Evolutionary conservation across 2,113 vertebrate genomes (phyloP).

Genomic region (Antechinus flavipes): DNA sequence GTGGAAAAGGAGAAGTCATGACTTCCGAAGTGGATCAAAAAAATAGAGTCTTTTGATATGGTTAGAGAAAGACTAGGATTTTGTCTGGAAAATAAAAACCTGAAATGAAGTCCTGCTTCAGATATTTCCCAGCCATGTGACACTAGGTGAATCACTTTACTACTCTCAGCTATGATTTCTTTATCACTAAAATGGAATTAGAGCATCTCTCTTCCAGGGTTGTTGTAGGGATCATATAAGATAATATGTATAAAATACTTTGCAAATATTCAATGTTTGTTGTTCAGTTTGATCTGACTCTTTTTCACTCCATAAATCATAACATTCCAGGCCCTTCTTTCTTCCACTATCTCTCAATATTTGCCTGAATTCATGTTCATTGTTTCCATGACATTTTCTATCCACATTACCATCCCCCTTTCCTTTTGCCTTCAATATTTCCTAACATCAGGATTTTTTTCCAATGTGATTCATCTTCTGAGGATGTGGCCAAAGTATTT

Average conservation of each 20-base stretch:
- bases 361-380: background rate
- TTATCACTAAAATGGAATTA: background rate
- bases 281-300: background rate
- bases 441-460: background rate
- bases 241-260: background rate
- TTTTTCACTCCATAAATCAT: background rate
- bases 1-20: background rate
- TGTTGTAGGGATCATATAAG: background rate
- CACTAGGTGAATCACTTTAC: background rate
- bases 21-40: background rate
- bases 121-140: background rate
- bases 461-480: background rate
- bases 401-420: no score
- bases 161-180: background rate
- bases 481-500: background rate
- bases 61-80: constrained; percentile 33
- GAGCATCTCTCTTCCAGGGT: background rate
- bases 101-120: background rate
- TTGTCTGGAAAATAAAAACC: background rate
- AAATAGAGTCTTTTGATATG: background rate
- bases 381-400: background rate
- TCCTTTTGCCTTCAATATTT: background rate
- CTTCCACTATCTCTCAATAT: background rate
- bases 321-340: background rate
- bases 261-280: background rate